Evolutionary conservation across 2,113 vertebrate genomes (phyloP).

Genomic region (Sylvietta virens): DNA sequence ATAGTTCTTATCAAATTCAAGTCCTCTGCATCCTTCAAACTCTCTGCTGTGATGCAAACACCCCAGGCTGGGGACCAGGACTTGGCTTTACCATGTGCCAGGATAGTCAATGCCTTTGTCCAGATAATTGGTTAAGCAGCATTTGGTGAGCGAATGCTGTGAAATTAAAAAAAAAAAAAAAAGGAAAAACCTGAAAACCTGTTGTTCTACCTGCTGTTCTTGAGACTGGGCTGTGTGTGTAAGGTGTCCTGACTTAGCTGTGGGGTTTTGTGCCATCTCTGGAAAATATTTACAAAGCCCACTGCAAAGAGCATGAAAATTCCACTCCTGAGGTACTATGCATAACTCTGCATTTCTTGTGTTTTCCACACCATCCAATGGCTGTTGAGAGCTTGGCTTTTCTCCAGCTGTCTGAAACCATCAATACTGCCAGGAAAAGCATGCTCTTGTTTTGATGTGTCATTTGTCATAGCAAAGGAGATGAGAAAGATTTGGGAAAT

Average conservation of each 20-base stretch:
- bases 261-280: background rate
- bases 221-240: accelerated
- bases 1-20: background rate
- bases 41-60: background rate
- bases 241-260: background rate
- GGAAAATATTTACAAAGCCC: background rate
- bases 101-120: background rate
- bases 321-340: background rate
- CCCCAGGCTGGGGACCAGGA: background rate
- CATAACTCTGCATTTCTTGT: background rate
- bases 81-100: background rate
- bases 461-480: background rate
- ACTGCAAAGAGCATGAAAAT: background rate
- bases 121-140: background rate
- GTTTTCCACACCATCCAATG: background rate
- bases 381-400: background rate
- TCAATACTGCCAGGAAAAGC: background rate
- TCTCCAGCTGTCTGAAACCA: background rate
- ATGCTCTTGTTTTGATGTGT: background rate
- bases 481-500: background rate
- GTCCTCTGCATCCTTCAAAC: background rate
- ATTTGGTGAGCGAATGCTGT: background rate
- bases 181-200: background rate
- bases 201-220: background rate
- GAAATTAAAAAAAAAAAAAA: background rate